Conservation (phyloP, 2,113 vertebrate species). For the Dunckerocampus dactyliophorus region DNA sequence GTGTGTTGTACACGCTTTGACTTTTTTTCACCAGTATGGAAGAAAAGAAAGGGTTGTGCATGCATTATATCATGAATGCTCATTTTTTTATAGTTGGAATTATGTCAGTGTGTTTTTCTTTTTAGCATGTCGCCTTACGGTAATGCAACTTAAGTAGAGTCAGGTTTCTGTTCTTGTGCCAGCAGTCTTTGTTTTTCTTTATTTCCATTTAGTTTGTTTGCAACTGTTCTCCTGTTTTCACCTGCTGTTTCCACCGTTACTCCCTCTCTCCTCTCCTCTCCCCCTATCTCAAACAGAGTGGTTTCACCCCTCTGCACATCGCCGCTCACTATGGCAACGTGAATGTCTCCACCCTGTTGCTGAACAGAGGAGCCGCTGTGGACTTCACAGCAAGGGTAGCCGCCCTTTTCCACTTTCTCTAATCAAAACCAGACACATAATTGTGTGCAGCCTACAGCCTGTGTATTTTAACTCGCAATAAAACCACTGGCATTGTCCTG, state of each 20-base stretch:
- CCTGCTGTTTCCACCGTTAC: constrained; percentile 9
- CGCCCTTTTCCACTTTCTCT: constrained; percentile 15
- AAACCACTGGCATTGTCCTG: neutral
- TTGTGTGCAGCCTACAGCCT: constrained; percentile 1
- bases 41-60: constrained; percentile 21
- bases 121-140: constrained; percentile 30
- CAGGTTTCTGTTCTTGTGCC: constrained; percentile 17
- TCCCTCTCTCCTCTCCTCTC: constrained; percentile 20
- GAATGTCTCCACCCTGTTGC: constrained; percentile 94
- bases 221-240: constrained; percentile 2
- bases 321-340: constrained; percentile 90
- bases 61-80: constrained; percentile 29
- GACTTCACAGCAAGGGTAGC: constrained; percentile 95
- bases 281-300: constrained; percentile 76
- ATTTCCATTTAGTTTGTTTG: constrained; percentile 3
- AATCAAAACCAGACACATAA: neutral
- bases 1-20: constrained; percentile 2
- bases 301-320: constrained; percentile 96
- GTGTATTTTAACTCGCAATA: neutral
- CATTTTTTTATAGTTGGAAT: constrained; percentile 9
- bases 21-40: constrained; percentile 28
- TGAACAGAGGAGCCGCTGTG: constrained; percentile 95
- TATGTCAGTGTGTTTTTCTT: constrained; percentile 14
- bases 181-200: constrained; percentile 3
- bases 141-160: constrained; percentile 41